phyloP scores from a whole-genome alignment of 2,113 vertebrate species.

The Malurus alboscapulatus region DNA sequence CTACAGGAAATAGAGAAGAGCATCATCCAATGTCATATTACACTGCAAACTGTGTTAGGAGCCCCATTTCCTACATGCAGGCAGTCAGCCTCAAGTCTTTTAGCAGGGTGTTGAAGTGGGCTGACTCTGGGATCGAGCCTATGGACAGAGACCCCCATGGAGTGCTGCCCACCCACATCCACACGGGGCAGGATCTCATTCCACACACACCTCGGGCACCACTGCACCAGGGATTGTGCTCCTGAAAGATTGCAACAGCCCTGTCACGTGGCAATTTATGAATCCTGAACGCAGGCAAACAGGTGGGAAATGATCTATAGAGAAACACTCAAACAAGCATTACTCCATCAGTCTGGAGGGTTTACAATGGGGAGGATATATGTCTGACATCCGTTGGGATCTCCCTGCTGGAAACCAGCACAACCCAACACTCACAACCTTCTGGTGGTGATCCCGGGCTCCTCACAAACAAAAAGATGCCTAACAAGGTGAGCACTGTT shows the following conservation, averaged over 20 bases:
- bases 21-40: accelerated
- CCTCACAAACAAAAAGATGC: background rate
- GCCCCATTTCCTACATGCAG: background rate
- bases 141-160: background rate
- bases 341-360: background rate
- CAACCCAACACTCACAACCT: background rate
- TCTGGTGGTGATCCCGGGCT: background rate
- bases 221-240: accelerated
- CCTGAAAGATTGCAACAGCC: accelerated
- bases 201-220: accelerated
- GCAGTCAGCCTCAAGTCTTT: background rate
- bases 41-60: background rate
- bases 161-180: background rate
- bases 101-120: background rate
- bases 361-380: background rate
- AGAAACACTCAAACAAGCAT: background rate
- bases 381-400: background rate
- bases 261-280: background rate
- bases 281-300: background rate
- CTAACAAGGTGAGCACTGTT: background rate
- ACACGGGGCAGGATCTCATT: accelerated
- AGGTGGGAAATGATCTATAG: background rate
- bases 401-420: background rate
- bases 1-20: background rate
- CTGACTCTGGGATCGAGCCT: background rate